Evolutionary conservation across 2,797 vertebrate genomes (phyloP).

Genomic region (Pampus argenteus): DNA sequence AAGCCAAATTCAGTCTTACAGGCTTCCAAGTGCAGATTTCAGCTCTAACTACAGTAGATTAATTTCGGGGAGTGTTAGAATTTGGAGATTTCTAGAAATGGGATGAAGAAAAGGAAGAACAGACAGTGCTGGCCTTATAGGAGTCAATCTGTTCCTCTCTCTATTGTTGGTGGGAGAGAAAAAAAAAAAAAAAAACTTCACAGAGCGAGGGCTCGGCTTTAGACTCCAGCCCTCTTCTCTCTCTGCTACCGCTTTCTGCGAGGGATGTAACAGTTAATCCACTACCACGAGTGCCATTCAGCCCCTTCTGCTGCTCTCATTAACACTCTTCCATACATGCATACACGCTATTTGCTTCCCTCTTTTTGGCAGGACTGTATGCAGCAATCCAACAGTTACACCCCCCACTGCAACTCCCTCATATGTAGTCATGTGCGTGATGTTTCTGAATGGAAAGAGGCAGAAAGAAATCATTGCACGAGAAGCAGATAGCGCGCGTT

Average conservation of each 20-base stretch:
- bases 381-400: conserved; percentile 47
- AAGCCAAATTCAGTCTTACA: conserved; percentile 43
- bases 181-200: conserved; percentile 41
- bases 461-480: conserved; percentile 27
- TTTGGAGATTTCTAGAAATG: conserved; percentile 67
- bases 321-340: conserved; percentile 47
- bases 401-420: conserved; percentile 30
- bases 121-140: conserved; percentile 76
- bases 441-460: conserved; percentile 37
- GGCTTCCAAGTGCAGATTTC: conserved; percentile 39
- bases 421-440: conserved; percentile 41
- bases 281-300: conserved; percentile 72
- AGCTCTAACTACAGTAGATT: conserved; percentile 38
- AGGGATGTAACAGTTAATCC: conserved; percentile 80
- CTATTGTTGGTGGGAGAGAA: conserved; percentile 72
- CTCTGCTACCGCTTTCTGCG: conserved; percentile 61
- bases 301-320: conserved; percentile 70
- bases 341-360: conserved; percentile 26
- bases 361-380: conserved; percentile 21
- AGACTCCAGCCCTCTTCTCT: conserved; percentile 63
- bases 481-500: conserved; percentile 30
- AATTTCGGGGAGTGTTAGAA: conserved; percentile 44
- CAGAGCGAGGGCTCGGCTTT: conserved; percentile 66
- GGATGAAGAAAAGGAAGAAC: conserved; percentile 58
- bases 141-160: conserved; percentile 76